phyloP scores from a whole-genome alignment of 1,140 invertebrate species.

The Conopomorpha cramerella region DNA sequence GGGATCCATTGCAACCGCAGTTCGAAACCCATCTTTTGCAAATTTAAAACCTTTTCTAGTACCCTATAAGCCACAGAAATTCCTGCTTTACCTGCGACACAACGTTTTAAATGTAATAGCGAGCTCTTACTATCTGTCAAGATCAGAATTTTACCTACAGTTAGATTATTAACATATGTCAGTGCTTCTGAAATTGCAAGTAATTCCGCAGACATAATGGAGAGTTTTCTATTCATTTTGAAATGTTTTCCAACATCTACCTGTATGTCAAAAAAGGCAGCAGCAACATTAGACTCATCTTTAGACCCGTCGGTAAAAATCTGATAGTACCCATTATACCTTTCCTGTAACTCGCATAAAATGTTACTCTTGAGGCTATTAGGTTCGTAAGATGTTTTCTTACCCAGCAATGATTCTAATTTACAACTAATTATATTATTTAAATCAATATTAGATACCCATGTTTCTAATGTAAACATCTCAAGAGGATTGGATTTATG shows the following conservation, averaged over 20 bases:
- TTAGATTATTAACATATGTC: not conserved
- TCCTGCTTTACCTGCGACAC: not conserved
- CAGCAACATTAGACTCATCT: not conserved
- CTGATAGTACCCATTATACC: not conserved
- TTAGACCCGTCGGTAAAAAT: slow-evolving; percentile 2
- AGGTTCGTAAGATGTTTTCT: not conserved
- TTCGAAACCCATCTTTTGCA: not conserved
- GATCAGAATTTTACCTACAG: not conserved
- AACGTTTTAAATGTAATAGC: slow-evolving; percentile 1
- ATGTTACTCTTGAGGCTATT: not conserved
- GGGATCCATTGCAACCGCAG: slow-evolving; percentile 1
- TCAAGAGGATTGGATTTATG: not conserved
- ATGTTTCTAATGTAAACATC: slow-evolving; percentile 1
- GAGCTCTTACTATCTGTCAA: not conserved
- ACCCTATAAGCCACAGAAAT: not conserved
- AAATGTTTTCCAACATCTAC: not conserved
- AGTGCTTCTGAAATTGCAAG: not conserved
- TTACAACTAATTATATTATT: not conserved
- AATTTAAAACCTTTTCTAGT: not conserved
- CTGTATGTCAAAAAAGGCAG: slow-evolving; percentile 1
- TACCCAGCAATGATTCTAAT: not conserved
- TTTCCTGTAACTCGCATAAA: not conserved
- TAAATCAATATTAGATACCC: slow-evolving; percentile 1
- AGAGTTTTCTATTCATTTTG: not conserved
- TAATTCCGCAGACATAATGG: not conserved